phyloP scores from a whole-genome alignment of 2,888 invertebrate genomes.

The Meiosimyza decipiens region DNA sequence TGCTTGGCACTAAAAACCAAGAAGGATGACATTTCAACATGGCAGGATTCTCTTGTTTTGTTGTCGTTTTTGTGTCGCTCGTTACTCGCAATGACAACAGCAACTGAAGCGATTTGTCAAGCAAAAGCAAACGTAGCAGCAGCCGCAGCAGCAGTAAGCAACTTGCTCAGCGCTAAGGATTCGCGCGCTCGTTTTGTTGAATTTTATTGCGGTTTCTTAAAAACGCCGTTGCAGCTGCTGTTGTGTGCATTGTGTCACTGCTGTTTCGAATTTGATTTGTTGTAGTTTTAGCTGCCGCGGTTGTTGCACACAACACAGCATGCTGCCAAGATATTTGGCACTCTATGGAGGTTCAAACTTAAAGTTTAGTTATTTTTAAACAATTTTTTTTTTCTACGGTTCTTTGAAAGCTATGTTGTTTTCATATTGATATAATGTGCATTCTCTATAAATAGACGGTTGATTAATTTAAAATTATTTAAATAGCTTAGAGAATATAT shows the following conservation, averaged over 20 bases:
- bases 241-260: neutral
- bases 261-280: constrained; percentile 12
- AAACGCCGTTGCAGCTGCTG: neutral
- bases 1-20: neutral
- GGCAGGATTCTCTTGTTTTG: neutral
- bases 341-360: no score
- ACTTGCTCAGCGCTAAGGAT: neutral
- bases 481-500: no score
- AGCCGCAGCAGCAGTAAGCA: no score
- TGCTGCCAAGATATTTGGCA: no score
- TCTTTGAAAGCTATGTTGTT: no score
- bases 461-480: no score
- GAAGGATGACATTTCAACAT: neutral
- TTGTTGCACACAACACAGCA: no score
- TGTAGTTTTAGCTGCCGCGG: neutral
- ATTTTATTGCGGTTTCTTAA: constrained; percentile 15
- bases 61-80: constrained; percentile 18
- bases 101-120: constrained; percentile 22
- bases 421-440: no score
- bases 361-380: no score
- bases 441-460: no score
- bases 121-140: neutral
- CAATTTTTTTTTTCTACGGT: no score
- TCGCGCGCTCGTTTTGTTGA: constrained; percentile 5
- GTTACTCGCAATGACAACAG: constrained; percentile 4